Percentiles rank a stretch among this genome's conserved stretches.
Conservation (phyloP, 2,797 vertebrate species). For the Pygocentrus nattereri region DNA sequence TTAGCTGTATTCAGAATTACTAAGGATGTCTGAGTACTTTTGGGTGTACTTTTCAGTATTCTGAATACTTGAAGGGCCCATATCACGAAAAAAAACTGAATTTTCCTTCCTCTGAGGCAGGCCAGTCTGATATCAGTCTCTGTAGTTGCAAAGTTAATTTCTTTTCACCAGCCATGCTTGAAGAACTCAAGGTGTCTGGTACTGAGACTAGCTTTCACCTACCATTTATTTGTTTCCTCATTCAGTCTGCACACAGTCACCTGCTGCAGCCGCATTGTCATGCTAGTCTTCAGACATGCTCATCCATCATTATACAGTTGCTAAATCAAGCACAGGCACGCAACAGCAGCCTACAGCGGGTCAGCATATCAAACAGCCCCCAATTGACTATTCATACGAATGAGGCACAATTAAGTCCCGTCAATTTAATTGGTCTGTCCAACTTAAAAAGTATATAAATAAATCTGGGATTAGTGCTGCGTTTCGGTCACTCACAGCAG, state of each 20-base stretch:
- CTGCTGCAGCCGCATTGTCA: background rate
- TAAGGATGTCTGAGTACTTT: no score
- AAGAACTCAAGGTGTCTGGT: background rate
- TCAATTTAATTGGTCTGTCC: background rate
- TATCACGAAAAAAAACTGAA: no score
- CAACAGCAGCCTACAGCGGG: background rate
- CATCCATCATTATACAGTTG: background rate
- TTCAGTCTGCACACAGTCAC: background rate
- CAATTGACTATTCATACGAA: constrained; percentile 37
- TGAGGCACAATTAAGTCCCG: constrained; percentile 35
- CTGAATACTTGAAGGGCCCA: no score
- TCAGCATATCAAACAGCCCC: background rate
- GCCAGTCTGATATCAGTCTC: no score
- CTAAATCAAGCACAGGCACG: background rate
- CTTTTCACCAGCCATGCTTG: background rate
- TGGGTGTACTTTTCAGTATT: no score
- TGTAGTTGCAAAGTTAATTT: no score
- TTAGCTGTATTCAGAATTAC: no score
- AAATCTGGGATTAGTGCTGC: constrained; percentile 27
- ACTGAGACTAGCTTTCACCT: background rate
- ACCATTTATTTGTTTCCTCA: background rate
- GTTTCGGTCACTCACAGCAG: constrained; percentile 13
- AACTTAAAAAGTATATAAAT: background rate
- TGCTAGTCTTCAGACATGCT: background rate
- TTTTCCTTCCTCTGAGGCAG: no score